Evolutionary conservation across 2,888 invertebrate genomes (phyloP).

Genomic region (Watsonalla cultraria): DNA sequence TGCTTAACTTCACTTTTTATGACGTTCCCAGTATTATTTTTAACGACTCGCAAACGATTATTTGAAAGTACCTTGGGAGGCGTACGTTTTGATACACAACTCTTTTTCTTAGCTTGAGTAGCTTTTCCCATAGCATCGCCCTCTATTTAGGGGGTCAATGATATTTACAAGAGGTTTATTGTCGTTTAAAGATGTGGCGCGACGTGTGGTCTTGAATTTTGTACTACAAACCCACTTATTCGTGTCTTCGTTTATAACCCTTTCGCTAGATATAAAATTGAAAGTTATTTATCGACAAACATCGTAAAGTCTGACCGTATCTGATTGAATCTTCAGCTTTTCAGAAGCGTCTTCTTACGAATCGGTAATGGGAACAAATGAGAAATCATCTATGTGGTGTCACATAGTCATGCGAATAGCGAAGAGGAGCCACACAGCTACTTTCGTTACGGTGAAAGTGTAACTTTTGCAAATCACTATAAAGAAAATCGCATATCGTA

Average conservation of each 20-base stretch:
- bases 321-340: too few species aligned
- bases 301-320: neutral
- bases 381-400: too few species aligned
- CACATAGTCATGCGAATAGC: too few species aligned
- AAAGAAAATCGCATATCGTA: slow-evolving; percentile 32
- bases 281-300: neutral
- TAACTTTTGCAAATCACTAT: slow-evolving; percentile 40
- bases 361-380: too few species aligned
- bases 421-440: slow-evolving; percentile 13
- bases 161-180: slow-evolving; percentile 41
- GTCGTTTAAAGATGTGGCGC: slow-evolving; percentile 33
- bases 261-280: neutral
- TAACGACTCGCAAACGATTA: slow-evolving; percentile 33
- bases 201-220: slow-evolving; percentile 41
- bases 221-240: slow-evolving; percentile 51
- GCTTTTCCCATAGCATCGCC: neutral
- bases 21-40: slow-evolving; percentile 32
- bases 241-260: slow-evolving; percentile 11
- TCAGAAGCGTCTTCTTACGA: too few species aligned
- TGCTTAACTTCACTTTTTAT: slow-evolving; percentile 21
- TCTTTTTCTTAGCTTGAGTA: neutral
- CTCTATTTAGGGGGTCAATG: slow-evolving; percentile 49
- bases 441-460: slow-evolving; percentile 43
- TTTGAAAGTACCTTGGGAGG: slow-evolving; percentile 29
- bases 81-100: slow-evolving; percentile 26